Conservation (phyloP, 2,888 invertebrate genomes). For the Notodonta dromedarius region DNA sequence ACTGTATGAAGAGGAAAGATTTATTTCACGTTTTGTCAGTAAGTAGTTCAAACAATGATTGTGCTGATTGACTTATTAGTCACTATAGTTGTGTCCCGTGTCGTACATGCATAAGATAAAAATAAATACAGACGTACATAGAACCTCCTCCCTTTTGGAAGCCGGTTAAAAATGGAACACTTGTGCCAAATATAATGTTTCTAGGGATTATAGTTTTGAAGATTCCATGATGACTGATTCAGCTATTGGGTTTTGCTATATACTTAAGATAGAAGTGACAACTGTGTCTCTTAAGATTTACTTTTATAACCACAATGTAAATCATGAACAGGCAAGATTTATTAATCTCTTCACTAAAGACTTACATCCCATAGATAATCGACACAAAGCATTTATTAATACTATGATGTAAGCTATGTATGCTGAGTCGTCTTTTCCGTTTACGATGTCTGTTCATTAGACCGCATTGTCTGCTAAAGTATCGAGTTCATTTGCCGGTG, state of each 20-base stretch:
- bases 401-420: slow-evolving; percentile 20
- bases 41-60: neutral
- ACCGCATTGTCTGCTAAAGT: slow-evolving; percentile 4
- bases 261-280: too few relatives aligned
- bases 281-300: neutral
- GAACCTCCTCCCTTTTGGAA: too few relatives aligned
- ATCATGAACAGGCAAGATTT: neutral
- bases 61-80: neutral
- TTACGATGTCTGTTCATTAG: slow-evolving; percentile 6
- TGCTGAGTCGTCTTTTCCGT: slow-evolving; percentile 3
- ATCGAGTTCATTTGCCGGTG: slow-evolving; percentile 2
- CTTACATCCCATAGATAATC: neutral
- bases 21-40: neutral
- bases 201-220: neutral
- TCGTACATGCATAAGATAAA: too few relatives aligned
- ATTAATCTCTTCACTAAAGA: neutral
- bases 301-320: neutral
- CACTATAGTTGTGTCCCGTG: too few relatives aligned
- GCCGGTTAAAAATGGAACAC: too few relatives aligned
- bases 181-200: neutral
- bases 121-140: too few relatives aligned
- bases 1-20: neutral
- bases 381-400: slow-evolving; percentile 6
- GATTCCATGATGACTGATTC: neutral
- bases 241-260: too few relatives aligned